phyloP scores from a whole-genome alignment of 2,113 vertebrate genomes.

The Mirounga angustirostris region DNA sequence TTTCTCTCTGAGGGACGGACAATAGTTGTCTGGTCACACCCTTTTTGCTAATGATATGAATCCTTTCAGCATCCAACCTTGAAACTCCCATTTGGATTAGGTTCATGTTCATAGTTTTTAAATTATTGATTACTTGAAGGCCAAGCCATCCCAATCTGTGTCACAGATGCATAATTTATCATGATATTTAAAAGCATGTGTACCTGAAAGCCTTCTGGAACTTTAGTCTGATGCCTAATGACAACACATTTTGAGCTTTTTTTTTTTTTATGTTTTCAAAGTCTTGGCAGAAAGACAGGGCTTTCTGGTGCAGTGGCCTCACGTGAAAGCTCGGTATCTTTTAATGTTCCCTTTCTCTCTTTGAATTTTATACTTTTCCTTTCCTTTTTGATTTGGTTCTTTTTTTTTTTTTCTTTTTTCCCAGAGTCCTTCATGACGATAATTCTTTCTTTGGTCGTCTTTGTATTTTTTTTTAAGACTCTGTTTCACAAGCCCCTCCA shows the following conservation, averaged over 20 bases:
- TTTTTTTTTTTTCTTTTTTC: not conserved
- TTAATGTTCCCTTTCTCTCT: slow-evolving; percentile 63
- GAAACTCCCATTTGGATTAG: slow-evolving; percentile 47
- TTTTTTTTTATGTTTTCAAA: slow-evolving; percentile 70
- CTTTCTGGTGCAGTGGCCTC: slow-evolving; percentile 64
- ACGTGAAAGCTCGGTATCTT: slow-evolving; percentile 57
- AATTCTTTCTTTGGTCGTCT: slow-evolving; percentile 69
- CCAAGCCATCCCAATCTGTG: slow-evolving; percentile 51
- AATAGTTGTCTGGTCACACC: not conserved
- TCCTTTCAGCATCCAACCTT: slow-evolving; percentile 37
- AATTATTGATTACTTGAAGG: slow-evolving; percentile 71
- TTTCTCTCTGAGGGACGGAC: not conserved
- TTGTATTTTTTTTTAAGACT: slow-evolving; percentile 77
- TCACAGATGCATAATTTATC: slow-evolving; percentile 75
- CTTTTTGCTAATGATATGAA: slow-evolving; percentile 11
- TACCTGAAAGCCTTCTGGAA: slow-evolving; percentile 59
- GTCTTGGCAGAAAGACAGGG: slow-evolving; percentile 69
- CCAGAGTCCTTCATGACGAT: slow-evolving; percentile 41
- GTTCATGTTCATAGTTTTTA: slow-evolving; percentile 53
- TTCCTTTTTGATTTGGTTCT: slow-evolving; percentile 75
- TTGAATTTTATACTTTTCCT: slow-evolving; percentile 71
- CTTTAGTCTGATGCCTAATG: slow-evolving; percentile 63
- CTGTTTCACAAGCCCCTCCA: slow-evolving; percentile 67
- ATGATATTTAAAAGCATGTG: slow-evolving; percentile 58
- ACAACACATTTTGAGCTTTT: slow-evolving; percentile 72